Percentiles rank a stretch among this genome's conserved stretches.
Evolutionary conservation across 2,888 invertebrate species (phyloP).

Genomic region (Colletes collaris): DNA sequence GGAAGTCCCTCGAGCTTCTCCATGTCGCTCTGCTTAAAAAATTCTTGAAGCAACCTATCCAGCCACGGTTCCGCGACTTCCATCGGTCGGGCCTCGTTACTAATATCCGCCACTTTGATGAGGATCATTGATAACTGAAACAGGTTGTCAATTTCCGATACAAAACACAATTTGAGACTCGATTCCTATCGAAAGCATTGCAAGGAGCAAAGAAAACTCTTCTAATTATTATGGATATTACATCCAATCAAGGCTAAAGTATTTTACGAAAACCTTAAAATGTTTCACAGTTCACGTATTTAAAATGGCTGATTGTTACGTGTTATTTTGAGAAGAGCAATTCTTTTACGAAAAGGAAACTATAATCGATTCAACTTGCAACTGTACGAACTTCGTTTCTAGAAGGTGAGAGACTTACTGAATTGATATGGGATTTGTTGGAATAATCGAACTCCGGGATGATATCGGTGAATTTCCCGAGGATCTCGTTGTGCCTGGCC

Average conservation of each 20-base stretch:
- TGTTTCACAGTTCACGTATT: no score
- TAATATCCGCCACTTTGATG: constrained; percentile 93
- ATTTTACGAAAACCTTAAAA: no score
- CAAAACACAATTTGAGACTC: no score
- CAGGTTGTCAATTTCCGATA: no score
- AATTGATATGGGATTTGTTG: constrained; percentile 88
- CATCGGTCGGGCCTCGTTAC: constrained; percentile 92
- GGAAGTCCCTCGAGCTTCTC: constrained; percentile 92
- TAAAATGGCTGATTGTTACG: no score
- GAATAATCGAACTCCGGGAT: constrained; percentile 87
- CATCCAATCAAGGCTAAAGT: no score
- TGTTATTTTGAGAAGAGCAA: no score
- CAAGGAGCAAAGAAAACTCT: no score
- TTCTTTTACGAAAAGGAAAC: no score
- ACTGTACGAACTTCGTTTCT: not conserved
- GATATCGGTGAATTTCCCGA: constrained; percentile 88
- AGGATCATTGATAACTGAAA: constrained; percentile 89
- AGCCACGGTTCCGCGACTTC: constrained; percentile 93
- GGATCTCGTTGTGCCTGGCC: constrained; percentile 91
- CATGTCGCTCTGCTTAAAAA: constrained; percentile 91
- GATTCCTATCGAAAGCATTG: no score
- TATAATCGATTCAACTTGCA: no score
- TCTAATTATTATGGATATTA: no score
- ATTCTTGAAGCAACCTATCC: constrained; percentile 89
- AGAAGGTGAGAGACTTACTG: constrained; percentile 83